Base-by-base conservation (phyloP, 2,888 invertebrate genomes). In the Drosophila cognata region DNA sequence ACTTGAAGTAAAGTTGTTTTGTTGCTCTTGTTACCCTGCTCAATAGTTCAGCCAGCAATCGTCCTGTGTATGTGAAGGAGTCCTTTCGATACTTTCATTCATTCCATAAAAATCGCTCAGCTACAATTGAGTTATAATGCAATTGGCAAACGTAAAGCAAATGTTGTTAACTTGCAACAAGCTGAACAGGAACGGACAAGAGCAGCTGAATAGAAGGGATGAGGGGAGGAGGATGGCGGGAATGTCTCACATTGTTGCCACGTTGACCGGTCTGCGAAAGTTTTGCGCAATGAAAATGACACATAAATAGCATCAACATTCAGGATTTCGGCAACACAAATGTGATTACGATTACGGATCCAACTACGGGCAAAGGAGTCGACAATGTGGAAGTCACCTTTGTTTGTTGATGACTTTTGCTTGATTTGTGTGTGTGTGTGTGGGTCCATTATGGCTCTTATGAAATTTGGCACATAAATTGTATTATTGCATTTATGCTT, bases 401-500 rank as follows among this genome's bases (percentile, higher is more conserved):
- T 88, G 86, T 88, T 89, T 87, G 82, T 69, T 72, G 79, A 71
- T 56, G 77, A 73, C 79, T 81, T 79, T 79, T 68, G 61, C 79
- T 81, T 79, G 81, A 81, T 81, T 79, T 79, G 70, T 68, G 51
- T 71, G 58, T 68, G 36, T 79, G 71, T 77, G 66, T 73, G 74
- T 57, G 56, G 58, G 79, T 87, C 89, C 83, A 86, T 84, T 89
- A 87, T 83, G 69, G 75, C 74, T 77, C 80, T 84, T 83, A 84
- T 83, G 84, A 84, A 84, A 84, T 84, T 83, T 82, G 84, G 85
- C 89, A 82, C 88, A 88, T 86, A 88, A 88, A 88, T 88, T 88
- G 89, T 88, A 86, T 88, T 88, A 88, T 88, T 89, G 89, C 86
- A 88, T 88, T 88, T 88, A 86, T 84, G 88, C 88, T 89, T 88